A percentile compares a stretch with the other conserved stretches of the same genome.
These are phyloP conservation scores for Argyresthia goedartella DNA, from an alignment of 2,888 invertebrate species.

Conservation along the genomic window DNA sequence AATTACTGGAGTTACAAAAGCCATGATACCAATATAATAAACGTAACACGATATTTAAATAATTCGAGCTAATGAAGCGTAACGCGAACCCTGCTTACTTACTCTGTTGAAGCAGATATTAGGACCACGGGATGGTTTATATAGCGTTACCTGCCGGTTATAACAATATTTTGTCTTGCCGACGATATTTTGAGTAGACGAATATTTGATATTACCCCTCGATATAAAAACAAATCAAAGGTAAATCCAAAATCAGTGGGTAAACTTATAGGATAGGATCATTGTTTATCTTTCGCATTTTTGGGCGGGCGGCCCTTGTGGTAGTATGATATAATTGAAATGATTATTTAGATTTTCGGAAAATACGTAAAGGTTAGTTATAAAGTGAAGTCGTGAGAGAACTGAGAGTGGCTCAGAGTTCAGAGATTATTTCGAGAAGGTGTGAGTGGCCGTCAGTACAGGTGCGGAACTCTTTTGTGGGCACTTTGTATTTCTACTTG, in stretches of 20 bases:
- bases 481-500: too few species aligned
- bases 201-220: constrained; percentile 24
- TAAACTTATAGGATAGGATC: constrained; percentile 10
- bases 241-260: constrained; percentile 16
- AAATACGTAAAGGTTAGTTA: too few species aligned
- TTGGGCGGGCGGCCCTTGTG: background rate
- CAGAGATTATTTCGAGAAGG: too few species aligned
- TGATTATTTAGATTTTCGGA: too few species aligned
- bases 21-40: constrained; percentile 20
- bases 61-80: constrained; percentile 36
- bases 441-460: too few species aligned
- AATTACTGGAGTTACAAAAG: too few species aligned
- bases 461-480: too few species aligned
- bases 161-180: constrained; percentile 29
- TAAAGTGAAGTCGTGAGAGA: too few species aligned
- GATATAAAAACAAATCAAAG: constrained; percentile 26
- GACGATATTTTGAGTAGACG: constrained; percentile 20
- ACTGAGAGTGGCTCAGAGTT: too few species aligned
- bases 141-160: constrained; percentile 20
- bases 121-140: constrained; percentile 20
- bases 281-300: constrained; percentile 6
- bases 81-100: constrained; percentile 34
- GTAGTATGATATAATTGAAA: too few species aligned
- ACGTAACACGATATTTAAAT: constrained; percentile 26
- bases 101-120: constrained; percentile 23